A percentile compares a stretch with the other conserved stretches of the same genome.
phyloP scores from a whole-genome alignment of 2,888 invertebrate species.

The Punctoribates punctum region DNA sequence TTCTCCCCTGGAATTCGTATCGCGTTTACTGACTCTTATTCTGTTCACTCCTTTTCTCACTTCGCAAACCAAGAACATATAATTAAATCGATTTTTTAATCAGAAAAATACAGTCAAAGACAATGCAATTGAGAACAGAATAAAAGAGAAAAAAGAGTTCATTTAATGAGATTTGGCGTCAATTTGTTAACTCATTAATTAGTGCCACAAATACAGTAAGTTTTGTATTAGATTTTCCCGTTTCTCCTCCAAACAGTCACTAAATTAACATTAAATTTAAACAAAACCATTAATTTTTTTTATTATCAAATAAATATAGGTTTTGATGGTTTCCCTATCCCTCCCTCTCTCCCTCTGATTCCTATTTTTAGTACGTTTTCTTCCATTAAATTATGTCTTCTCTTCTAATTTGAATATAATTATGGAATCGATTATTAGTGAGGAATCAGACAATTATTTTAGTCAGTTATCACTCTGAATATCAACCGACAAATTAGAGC shows the following conservation, averaged over 20 bases:
- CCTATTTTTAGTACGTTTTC: no score
- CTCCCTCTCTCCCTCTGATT: not conserved
- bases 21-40: not conserved
- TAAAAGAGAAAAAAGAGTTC: not conserved
- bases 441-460: no score
- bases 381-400: no score
- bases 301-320: not conserved
- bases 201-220: not conserved
- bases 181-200: slow-evolving; percentile 34
- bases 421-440: no score
- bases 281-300: not conserved
- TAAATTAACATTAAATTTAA: slow-evolving; percentile 7
- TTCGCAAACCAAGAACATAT: slow-evolving; percentile 17
- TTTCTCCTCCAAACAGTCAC: not conserved
- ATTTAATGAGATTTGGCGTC: slow-evolving; percentile 31
- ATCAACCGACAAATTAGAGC: no score
- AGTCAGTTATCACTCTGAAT: no score
- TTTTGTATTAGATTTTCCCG: not conserved
- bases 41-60: not conserved
- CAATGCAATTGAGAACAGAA: slow-evolving; percentile 2
- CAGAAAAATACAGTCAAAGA: slow-evolving; percentile 9
- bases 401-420: no score
- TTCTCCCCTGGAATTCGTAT: not conserved
- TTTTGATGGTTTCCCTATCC: not conserved
- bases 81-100: slow-evolving; percentile 38